Conservation (phyloP, 2,797 vertebrate species). For the Champsocephalus esox region DNA sequence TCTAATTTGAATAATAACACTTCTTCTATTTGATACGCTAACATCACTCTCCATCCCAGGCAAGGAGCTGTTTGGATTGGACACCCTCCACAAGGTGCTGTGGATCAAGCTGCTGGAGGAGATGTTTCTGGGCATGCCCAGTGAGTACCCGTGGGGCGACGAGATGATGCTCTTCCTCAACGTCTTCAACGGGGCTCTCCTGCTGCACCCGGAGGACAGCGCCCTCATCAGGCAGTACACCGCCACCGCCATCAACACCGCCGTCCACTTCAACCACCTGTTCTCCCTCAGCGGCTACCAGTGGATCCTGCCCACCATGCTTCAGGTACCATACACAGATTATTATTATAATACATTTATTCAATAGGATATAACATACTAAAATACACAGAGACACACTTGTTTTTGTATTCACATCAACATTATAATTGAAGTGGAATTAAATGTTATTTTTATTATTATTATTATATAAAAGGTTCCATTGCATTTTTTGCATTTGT, state of each 20-base stretch:
- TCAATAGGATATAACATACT: no score
- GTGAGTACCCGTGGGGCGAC: constrained; percentile 98
- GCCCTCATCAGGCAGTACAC: constrained; percentile 96
- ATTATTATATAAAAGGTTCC: no score
- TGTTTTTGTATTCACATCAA: no score
- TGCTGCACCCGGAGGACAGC: constrained; percentile 97
- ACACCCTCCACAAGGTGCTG: constrained; percentile 97
- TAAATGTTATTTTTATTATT: no score
- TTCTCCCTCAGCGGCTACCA: constrained; percentile 99
- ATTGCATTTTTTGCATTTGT: no score
- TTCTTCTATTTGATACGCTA: background rate
- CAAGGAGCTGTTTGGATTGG: constrained; percentile 97
- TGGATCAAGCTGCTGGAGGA: constrained; percentile 99
- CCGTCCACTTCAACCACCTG: constrained; percentile 98
- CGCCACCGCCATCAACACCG: constrained; percentile 97
- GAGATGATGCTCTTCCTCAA: constrained; percentile 99
- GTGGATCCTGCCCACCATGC: constrained; percentile 98
- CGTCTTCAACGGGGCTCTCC: constrained; percentile 96
- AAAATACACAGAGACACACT: no score
- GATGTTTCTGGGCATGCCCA: constrained; percentile 99
- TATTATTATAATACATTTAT: no score
- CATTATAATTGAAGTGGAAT: no score
- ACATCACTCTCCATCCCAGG: constrained; percentile 72
- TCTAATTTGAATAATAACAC: background rate
- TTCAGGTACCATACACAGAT: constrained; percentile 85